Percentiles rank a stretch among this genome's conserved stretches.
phyloP scores from a whole-genome alignment of 2,797 vertebrate species.

The Anabas testudineus region DNA sequence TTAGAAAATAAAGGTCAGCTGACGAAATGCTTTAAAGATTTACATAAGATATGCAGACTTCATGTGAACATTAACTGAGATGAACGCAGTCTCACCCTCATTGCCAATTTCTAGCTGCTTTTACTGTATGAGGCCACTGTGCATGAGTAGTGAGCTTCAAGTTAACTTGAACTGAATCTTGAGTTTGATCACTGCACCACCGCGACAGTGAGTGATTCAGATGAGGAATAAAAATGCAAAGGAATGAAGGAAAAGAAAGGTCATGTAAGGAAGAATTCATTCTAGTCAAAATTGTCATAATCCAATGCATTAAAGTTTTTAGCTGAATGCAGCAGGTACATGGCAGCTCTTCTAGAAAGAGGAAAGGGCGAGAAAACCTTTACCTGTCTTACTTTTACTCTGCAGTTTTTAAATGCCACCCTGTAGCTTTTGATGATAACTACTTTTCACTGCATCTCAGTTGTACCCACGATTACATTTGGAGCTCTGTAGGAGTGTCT shows the following conservation, averaged over 20 bases:
- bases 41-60: neutral
- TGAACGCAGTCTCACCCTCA: slow-evolving; percentile 4
- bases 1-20: neutral
- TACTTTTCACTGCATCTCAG: slow-evolving; percentile 18
- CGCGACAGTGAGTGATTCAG: slow-evolving; percentile 1
- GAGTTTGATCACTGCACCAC: slow-evolving; percentile 30
- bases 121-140: slow-evolving; percentile 3
- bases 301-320: slow-evolving; percentile 8
- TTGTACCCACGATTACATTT: slow-evolving; percentile 41
- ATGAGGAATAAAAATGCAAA: slow-evolving; percentile 21
- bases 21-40: neutral
- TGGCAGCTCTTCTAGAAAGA: slow-evolving; percentile 31
- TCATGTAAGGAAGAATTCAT: neutral
- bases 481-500: slow-evolving; percentile 9
- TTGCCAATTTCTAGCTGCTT: slow-evolving; percentile 18
- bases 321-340: slow-evolving; percentile 13
- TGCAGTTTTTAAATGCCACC: slow-evolving; percentile 55
- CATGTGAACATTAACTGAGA: neutral
- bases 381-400: slow-evolving; percentile 16
- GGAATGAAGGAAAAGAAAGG: slow-evolving; percentile 14
- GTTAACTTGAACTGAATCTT: slow-evolving; percentile 18
- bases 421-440: slow-evolving; percentile 38
- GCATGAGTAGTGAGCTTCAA: slow-evolving; percentile 25
- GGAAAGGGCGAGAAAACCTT: slow-evolving; percentile 43
- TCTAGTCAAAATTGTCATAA: slow-evolving; percentile 37